These are phyloP conservation scores for Melanaphis sacchari DNA, from an alignment of 1,140 invertebrate species.

Conservation along the genomic window DNA sequence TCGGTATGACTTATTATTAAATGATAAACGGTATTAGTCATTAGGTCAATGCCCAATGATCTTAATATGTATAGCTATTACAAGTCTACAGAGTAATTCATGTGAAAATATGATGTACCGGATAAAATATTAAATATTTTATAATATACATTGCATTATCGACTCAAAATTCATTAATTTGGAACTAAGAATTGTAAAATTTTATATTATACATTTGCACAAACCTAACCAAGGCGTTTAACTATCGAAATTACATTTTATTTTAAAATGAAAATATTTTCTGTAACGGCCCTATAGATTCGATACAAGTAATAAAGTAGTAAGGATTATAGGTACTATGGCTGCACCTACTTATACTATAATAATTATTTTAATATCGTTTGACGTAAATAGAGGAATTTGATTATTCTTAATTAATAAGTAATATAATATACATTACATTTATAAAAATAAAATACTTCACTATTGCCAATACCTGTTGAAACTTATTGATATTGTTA, in stretches of 20 bases:
- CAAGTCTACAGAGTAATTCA: background rate
- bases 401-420: background rate
- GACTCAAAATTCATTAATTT: background rate
- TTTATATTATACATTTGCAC: background rate
- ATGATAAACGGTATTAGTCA: background rate
- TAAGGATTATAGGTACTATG: no score
- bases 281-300: background rate
- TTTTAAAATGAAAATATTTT: background rate
- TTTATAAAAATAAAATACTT: background rate
- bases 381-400: background rate
- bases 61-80: background rate
- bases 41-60: background rate
- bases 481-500: slow-evolving; percentile 16
- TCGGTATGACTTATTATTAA: background rate
- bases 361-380: no score
- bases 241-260: background rate
- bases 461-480: slow-evolving; percentile 17
- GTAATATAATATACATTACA: background rate
- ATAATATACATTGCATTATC: no score
- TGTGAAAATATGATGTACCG: background rate
- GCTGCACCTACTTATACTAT: no score
- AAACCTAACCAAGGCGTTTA: background rate
- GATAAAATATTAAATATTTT: background rate
- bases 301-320: no score
- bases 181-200: background rate